Conservation (phyloP, 2,113 vertebrate species). For the Alaudala cheleensis region DNA sequence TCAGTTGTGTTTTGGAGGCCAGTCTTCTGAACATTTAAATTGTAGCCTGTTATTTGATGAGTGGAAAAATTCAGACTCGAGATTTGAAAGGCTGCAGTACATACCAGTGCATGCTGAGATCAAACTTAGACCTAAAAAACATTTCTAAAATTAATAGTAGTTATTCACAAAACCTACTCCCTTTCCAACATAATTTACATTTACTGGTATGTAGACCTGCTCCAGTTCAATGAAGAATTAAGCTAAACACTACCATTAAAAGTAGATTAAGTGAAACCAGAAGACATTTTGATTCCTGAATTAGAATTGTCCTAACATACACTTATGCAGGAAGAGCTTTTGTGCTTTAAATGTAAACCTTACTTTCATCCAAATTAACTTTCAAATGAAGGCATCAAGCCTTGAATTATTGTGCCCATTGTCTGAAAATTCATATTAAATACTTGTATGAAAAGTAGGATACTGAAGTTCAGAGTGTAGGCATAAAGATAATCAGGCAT, state of each 20-base stretch:
- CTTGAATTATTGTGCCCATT: background rate
- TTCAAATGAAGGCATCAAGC: background rate
- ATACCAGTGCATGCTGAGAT: background rate
- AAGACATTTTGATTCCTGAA: conserved; percentile 5
- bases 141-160: background rate
- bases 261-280: conserved; percentile 40
- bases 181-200: conserved; percentile 4
- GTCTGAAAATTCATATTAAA: background rate
- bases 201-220: background rate
- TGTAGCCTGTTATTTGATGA: background rate
- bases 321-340: background rate
- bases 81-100: background rate
- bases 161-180: conserved; percentile 3
- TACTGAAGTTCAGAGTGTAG: background rate
- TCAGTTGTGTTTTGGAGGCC: background rate
- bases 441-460: background rate
- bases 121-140: background rate
- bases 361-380: conserved; percentile 30
- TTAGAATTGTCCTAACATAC: conserved; percentile 3
- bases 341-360: conserved; percentile 28
- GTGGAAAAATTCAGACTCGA: background rate
- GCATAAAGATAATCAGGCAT: background rate
- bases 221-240: conserved; percentile 45
- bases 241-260: conserved; percentile 28
- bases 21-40: background rate